Conservation (phyloP, 1,140 invertebrate species). For the Drosophila novamexicana region DNA sequence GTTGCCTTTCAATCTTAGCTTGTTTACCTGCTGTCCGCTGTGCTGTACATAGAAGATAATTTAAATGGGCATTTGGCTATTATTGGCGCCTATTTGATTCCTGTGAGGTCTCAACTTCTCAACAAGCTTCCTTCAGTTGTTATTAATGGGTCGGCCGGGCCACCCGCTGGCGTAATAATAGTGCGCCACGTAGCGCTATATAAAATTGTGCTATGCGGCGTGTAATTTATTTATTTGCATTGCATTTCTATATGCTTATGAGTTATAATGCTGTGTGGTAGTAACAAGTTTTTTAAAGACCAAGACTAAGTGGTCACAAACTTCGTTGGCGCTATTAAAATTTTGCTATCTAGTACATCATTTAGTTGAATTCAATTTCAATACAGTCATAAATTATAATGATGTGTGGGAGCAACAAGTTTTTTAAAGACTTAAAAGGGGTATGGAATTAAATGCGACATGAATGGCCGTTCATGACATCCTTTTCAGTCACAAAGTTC, state of each 20-base stretch:
- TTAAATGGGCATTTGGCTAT: slow-evolving; percentile 69
- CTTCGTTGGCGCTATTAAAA: too few relatives aligned
- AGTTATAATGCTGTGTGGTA: background rate
- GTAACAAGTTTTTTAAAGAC: slow-evolving; percentile 29
- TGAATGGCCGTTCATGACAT: background rate
- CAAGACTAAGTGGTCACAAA: slow-evolving; percentile 27
- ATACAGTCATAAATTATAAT: too few relatives aligned
- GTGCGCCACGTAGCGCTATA: slow-evolving; percentile 5
- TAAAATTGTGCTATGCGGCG: slow-evolving; percentile 45
- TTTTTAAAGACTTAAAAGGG: slow-evolving; percentile 35
- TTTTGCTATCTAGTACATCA: too few relatives aligned
- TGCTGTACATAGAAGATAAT: slow-evolving; percentile 11
- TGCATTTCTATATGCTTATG: background rate
- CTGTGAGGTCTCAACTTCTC: background rate
- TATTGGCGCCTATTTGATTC: slow-evolving; percentile 58
- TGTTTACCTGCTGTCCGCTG: slow-evolving; percentile 51
- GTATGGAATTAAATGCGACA: background rate
- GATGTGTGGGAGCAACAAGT: slow-evolving; percentile 19
- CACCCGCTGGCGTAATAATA: slow-evolving; percentile 26
- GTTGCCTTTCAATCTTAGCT: slow-evolving; percentile 45
- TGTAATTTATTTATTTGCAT: slow-evolving; percentile 63
- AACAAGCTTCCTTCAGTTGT: slow-evolving; percentile 35
- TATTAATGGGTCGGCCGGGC: slow-evolving; percentile 54
- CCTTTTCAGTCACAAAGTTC: slow-evolving; percentile 1
- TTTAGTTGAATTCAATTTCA: too few relatives aligned